Evolutionary conservation across 2,113 vertebrate genomes (phyloP), one percentile per base, ranked within the genome.

Genomic region (Pholis gunnellus): DNA sequence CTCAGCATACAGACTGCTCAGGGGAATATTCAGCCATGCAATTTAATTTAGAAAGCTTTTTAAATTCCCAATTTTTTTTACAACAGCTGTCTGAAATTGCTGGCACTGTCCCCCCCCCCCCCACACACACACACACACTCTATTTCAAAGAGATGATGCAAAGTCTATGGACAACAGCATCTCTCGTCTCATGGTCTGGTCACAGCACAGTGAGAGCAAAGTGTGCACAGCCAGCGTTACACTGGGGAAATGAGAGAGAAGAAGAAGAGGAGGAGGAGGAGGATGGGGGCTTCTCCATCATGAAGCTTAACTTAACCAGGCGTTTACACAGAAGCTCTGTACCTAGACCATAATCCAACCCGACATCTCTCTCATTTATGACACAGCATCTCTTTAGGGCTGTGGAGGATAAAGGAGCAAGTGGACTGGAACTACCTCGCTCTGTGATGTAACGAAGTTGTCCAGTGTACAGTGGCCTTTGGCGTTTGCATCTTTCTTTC

Each of bases 301-400:
- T 68, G 72, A 85, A 61, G 81, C 67, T 82, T 89, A 88, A 89
- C 80, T 84, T 64, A 85, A 91, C 79, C 79, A 82, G 84, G 84
- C 91, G 36, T 90, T 88, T 83, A 87, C 81, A 82, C 84, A 80
- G 86, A 83, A 84, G 79, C 84, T 82, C 76, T 67, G 71, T 48
- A 87, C 81, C 69, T 67, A 84, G 81, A 92, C 70, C 22, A 2
- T 86, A 90, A 93, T 86, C 74, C 77, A 83, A 50, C 73, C 66
- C 87, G 91, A 93, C 86, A 81, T 88, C 46, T 65, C 72, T 87
- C 86, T 91, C 91, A 81, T 90, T 88, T 87, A 76, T 87, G 86
- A 86, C 89, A 90, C 84, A n/a, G 27, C 70, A 74, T 81, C 81
- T 89, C 88, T 86, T 73, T 61, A 77, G 79, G 81, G 79, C 75